These are phyloP conservation scores for Cnemophilus loriae DNA, from an alignment of 2,113 vertebrate genomes.

Conservation along the genomic window DNA sequence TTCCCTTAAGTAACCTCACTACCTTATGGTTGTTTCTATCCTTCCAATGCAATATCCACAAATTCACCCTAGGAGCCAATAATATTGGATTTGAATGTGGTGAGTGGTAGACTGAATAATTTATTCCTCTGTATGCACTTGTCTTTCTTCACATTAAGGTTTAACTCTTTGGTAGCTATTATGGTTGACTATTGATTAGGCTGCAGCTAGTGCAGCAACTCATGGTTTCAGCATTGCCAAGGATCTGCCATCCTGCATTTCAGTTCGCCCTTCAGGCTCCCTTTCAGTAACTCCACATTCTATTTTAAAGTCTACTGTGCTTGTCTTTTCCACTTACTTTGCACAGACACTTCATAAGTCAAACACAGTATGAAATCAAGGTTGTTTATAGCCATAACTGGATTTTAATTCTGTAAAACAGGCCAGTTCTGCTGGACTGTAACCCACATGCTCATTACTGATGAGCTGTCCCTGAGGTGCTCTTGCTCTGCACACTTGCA, in stretches of 20 bases:
- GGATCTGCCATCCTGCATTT: neutral
- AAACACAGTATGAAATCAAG: neutral
- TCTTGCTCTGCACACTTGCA: neutral
- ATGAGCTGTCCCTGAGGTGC: neutral
- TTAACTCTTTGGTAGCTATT: neutral
- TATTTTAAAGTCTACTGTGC: neutral
- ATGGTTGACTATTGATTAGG: neutral
- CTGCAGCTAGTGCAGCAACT: neutral
- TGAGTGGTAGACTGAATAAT: neutral
- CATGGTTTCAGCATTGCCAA: neutral
- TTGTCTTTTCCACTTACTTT: neutral
- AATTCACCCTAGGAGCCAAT: neutral
- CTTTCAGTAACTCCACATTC: neutral
- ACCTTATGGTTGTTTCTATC: neutral
- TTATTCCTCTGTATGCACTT: neutral
- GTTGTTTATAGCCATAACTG: neutral
- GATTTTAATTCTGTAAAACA: neutral
- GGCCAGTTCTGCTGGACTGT: neutral
- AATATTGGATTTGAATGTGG: neutral
- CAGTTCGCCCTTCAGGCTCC: neutral
- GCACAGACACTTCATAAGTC: neutral
- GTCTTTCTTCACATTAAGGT: neutral
- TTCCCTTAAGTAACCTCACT: conserved; percentile 9
- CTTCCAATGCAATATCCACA: neutral
- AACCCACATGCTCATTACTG: rapidly evolving